Evolutionary conservation across 2,113 vertebrate species (phyloP).

Genomic region (Cranoglanis bouderius): DNA sequence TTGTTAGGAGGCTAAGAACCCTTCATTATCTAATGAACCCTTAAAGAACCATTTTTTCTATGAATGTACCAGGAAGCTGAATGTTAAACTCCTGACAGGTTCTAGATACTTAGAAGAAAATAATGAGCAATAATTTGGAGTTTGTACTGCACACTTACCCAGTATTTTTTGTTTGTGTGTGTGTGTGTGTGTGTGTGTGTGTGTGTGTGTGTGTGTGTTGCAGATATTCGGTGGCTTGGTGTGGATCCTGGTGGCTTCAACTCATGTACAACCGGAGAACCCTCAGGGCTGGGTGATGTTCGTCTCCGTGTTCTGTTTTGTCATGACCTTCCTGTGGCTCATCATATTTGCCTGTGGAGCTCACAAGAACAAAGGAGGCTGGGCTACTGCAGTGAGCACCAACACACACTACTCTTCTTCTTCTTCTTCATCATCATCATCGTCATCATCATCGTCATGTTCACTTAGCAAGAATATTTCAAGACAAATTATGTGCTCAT

Average conservation of each 20-base stretch:
- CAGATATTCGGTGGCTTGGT: slow-evolving; percentile 76
- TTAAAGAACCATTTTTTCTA: not conserved
- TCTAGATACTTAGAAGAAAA: not conserved
- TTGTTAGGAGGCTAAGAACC: not conserved
- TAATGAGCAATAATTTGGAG: not conserved
- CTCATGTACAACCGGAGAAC: slow-evolving; percentile 56
- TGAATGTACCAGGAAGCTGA: not conserved
- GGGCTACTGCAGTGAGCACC: slow-evolving; percentile 66
- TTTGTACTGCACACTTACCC: not conserved
- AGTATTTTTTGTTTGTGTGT: not conserved
- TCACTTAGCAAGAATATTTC: not conserved
- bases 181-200: not conserved
- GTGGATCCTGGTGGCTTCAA: slow-evolving; percentile 73
- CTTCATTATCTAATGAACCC: not conserved
- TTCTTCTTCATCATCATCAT: not conserved
- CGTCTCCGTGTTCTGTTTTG: slow-evolving; percentile 74
- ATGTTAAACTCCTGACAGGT: not conserved
- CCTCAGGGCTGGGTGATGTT: slow-evolving; percentile 77
- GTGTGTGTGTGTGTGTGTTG: not conserved
- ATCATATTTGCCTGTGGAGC: slow-evolving; percentile 62
- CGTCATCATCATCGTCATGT: not conserved
- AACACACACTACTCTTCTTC: not conserved
- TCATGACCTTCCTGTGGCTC: slow-evolving; percentile 66
- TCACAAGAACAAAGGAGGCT: slow-evolving; percentile 59
- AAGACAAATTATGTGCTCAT: not conserved